These are phyloP conservation scores for Abrostola triplasia DNA, from an alignment of 2,888 invertebrate species.

Conservation along the genomic window DNA sequence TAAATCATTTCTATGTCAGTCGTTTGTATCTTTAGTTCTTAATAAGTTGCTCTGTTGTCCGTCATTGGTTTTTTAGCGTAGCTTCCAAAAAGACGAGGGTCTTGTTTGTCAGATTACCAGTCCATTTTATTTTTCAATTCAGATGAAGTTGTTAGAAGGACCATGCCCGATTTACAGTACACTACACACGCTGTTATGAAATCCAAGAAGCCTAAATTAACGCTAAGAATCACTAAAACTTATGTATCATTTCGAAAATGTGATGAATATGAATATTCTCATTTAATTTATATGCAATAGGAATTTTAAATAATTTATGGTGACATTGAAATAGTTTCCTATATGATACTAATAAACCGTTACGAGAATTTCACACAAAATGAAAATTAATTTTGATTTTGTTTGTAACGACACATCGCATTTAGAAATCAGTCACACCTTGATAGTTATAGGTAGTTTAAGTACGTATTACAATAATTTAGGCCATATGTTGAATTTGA, in stretches of 20 bases:
- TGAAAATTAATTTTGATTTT: not conserved
- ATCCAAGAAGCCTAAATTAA: not conserved
- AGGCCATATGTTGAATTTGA: too few species aligned
- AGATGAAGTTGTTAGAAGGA: too few species aligned
- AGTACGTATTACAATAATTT: too few species aligned
- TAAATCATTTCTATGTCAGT: too few species aligned
- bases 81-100: too few species aligned
- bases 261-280: not conserved
- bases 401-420: not conserved
- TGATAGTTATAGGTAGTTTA: not conserved
- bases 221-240: not conserved
- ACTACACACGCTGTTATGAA: too few species aligned
- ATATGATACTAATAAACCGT: not conserved
- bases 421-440: slow-evolving; percentile 1
- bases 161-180: too few species aligned
- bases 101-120: too few species aligned
- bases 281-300: not conserved
- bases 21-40: too few species aligned
- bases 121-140: too few species aligned
- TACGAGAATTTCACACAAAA: not conserved
- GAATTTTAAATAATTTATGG: not conserved
- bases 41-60: too few species aligned
- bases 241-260: not conserved
- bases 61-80: too few species aligned
- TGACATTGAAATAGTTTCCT: not conserved